A percentile compares a stretch with the other conserved stretches of the same genome.
Evolutionary conservation across 2,888 invertebrate species (phyloP).

Genomic region (Stratiomys singularior): DNA sequence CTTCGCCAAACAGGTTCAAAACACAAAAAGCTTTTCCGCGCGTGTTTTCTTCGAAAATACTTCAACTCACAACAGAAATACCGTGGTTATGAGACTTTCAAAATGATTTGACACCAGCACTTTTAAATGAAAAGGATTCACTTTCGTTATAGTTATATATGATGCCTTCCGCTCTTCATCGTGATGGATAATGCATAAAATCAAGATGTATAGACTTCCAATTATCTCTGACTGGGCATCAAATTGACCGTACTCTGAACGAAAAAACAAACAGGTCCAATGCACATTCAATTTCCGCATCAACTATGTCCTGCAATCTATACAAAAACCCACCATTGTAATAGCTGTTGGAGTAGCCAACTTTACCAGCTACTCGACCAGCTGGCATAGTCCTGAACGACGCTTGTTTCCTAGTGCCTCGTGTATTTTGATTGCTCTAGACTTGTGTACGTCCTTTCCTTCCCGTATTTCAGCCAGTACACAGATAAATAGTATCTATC

Average conservation of each 20-base stretch:
- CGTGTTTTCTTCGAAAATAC: no score
- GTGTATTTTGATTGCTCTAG: not conserved
- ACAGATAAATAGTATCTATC: not conserved
- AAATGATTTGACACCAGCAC: no score
- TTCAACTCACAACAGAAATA: no score
- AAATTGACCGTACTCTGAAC: not conserved
- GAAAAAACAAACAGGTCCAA: not conserved
- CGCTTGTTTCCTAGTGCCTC: not conserved
- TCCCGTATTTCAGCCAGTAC: not conserved
- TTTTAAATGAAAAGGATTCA: no score
- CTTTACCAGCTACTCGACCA: constrained; percentile 65
- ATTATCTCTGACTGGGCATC: not conserved
- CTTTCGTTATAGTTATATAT: no score
- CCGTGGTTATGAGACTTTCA: no score
- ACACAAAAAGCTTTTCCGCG: no score
- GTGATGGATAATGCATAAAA: not conserved
- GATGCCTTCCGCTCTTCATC: no score
- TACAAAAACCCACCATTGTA: constrained; percentile 60
- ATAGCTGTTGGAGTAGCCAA: constrained; percentile 64
- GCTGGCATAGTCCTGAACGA: constrained; percentile 60
- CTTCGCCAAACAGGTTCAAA: no score
- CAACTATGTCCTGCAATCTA: not conserved
- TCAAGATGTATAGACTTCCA: not conserved
- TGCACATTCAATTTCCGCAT: not conserved
- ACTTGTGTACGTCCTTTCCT: not conserved